Base-by-base conservation (phyloP, 2,113 vertebrate genomes). In the Capreolus pygargus region DNA sequence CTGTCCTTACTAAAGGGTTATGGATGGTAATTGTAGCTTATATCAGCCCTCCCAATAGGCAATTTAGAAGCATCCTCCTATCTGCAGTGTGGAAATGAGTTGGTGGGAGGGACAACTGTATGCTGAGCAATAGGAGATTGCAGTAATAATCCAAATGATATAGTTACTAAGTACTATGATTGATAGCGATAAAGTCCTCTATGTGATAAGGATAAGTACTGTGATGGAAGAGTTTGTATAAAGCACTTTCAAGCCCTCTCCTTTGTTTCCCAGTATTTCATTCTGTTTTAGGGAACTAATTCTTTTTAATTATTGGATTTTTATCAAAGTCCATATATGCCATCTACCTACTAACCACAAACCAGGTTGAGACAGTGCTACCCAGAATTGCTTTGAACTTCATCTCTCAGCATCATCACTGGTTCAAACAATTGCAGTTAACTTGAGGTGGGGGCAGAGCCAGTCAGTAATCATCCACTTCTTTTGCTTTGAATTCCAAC, bases 401-500 rank as follows among this genome's bases (percentile, higher is more conserved):
- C 14, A 45, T 95, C 43, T 93, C n/a, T 74, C 21, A 54, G 39
- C 16, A 23, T 50, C 54, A 47, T 85, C 74, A 54, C 30, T 93
- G 79, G 13, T 85, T 92, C 85, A 92, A 17, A 92, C 76, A 88
- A 54, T 64, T 76, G 61, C 76, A 81, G 43, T 67, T 90, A 82
- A 96, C 55, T 52, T 93, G 91, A 83, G 81, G 45, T n/a, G 82
- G 58, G 43, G 39, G 52, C 74, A 2, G 81, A 90, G 52, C 58
- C 74, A 93, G 16, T 74, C 58, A 70, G 5, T 85, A 89, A 86
- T 74, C 43, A 86, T 81, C 70, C 5, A 90, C 30, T 93, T 90
- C 90, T 91, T 90, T 36, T 74, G 52, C 81, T 95, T 94, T 91
- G 86, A 92, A 83, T 89, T 86, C 70, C 19, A 97, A 23, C 50